Evolutionary conservation across 2,797 vertebrate genomes (phyloP), one percentile per base, ranked within the genome.

Genomic region (Muscicapa comitata): DNA sequence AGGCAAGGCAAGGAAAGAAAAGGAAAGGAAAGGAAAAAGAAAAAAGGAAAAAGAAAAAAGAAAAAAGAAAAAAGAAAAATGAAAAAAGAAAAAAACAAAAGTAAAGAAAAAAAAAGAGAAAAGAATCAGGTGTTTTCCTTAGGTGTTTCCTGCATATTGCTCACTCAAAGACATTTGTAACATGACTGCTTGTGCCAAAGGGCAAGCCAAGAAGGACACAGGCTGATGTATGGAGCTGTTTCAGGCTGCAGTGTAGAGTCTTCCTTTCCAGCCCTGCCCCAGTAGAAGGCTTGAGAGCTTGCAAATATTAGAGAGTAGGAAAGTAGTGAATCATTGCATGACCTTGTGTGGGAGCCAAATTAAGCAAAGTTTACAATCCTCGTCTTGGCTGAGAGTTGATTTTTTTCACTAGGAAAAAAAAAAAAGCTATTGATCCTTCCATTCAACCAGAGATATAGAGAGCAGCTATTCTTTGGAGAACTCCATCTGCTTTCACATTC

Each of bases 251-350:
- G 15, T n/a, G 17, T 8, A 28, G 16, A 28, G 18, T 78, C 66
- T 45, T 88, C 66, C 24, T 91, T 89, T 75, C 62, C 29, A 86
- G 33, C 29, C 29, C 13, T 35, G 24, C 43, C 11, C 17, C 37
- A 55, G 14, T 90, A 55, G 83, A 94, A 88, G 33, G 62, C 66
- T 93, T 70, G 59, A 82, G 70, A 43, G 48, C 66, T 92, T 70
- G 48, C 66, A 81, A 38, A 53, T 72, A 24, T 35, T 20, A 62
- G 40, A 63, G 29, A 15, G 25, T 17, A 91, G 40, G 47, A 78
- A 93, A 29, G 76, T 72, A 72, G 67, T 79, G 81, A 90, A 71
- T 63, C 12, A 2, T 83, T 11, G 9, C 73, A 59, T 47, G 70
- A 88, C 82, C 70, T 91, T 75, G 55, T 9, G 47, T 13, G 72